A percentile compares a stretch with the other conserved stretches of the same genome.
Evolutionary conservation across 2,797 vertebrate species (phyloP).

Genomic region (Sebastes taczanowskii): DNA sequence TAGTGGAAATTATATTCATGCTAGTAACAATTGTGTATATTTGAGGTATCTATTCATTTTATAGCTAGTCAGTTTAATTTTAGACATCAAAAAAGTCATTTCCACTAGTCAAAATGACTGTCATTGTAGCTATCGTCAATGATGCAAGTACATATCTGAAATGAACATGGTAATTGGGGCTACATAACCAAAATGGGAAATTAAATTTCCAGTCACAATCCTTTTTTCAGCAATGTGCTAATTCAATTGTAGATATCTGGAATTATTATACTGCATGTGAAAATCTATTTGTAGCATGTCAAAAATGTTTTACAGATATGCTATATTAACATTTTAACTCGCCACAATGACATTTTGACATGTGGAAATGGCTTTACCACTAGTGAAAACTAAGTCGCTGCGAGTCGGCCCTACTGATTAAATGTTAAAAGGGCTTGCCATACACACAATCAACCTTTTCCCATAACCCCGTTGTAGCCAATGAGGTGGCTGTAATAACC

Average conservation of each 20-base stretch:
- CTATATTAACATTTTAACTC: neutral
- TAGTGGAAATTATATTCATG: neutral
- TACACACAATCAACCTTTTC: neutral
- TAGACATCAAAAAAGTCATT: neutral
- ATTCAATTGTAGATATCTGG: neutral
- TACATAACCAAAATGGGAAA: neutral
- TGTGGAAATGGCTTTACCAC: neutral
- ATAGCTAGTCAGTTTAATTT: accelerated
- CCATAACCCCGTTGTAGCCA: accelerated
- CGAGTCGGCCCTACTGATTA: too few species aligned
- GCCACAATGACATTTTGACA: neutral
- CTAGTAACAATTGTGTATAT: neutral
- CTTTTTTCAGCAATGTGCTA: neutral
- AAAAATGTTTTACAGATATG: too few species aligned
- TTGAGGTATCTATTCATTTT: neutral
- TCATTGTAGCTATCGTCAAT: too few species aligned
- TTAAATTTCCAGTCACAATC: neutral
- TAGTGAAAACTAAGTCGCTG: neutral
- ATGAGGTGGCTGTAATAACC: neutral
- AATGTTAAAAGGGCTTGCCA: neutral
- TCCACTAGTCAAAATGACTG: too few species aligned
- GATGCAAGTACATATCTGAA: too few species aligned
- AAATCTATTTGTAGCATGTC: too few species aligned
- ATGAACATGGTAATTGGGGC: neutral
- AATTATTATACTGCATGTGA: too few species aligned